Conservation (phyloP, 2,888 invertebrate genomes). For the Vannuccia rotundouncinata region DNA sequence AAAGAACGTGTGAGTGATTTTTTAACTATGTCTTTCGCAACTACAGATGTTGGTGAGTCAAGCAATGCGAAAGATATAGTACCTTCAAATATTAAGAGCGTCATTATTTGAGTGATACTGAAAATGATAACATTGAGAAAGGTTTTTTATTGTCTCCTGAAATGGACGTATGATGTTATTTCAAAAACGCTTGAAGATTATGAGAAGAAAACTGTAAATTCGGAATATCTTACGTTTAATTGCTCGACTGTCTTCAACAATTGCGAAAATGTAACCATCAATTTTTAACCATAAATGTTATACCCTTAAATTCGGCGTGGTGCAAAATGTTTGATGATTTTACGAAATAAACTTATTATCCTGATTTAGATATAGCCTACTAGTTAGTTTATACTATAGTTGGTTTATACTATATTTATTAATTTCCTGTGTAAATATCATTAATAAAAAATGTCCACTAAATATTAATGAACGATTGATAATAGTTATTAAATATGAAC, state of each 20-base stretch:
- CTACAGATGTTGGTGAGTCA: neutral
- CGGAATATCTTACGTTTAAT: slow-evolving; percentile 1
- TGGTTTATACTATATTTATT: slow-evolving; percentile 17
- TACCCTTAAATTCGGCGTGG: slow-evolving; percentile 4
- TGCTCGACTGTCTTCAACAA: neutral
- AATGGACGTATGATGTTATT: slow-evolving; percentile 6
- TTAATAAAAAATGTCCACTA: slow-evolving; percentile 20
- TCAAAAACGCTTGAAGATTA: slow-evolving; percentile 16
- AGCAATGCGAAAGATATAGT: neutral
- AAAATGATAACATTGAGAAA: neutral
- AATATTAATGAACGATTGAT: slow-evolving; percentile 12
- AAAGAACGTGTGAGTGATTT: neutral
- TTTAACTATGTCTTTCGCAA: neutral
- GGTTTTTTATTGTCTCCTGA: neutral
- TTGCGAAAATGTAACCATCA: slow-evolving; percentile 8
- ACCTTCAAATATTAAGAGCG: neutral
- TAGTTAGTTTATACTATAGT: slow-evolving; percentile 22
- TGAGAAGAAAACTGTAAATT: slow-evolving; percentile 26
- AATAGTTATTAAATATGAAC: too few relatives aligned
- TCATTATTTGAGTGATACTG: neutral
- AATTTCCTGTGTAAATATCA: slow-evolving; percentile 15
- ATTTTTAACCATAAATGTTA: slow-evolving; percentile 5
- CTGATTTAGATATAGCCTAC: slow-evolving; percentile 21
- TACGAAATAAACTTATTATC: slow-evolving; percentile 20
- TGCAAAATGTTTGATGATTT: slow-evolving; percentile 19